phyloP scores from a whole-genome alignment of 2,113 vertebrate genomes.

The Forbesichthys papilliferus region DNA sequence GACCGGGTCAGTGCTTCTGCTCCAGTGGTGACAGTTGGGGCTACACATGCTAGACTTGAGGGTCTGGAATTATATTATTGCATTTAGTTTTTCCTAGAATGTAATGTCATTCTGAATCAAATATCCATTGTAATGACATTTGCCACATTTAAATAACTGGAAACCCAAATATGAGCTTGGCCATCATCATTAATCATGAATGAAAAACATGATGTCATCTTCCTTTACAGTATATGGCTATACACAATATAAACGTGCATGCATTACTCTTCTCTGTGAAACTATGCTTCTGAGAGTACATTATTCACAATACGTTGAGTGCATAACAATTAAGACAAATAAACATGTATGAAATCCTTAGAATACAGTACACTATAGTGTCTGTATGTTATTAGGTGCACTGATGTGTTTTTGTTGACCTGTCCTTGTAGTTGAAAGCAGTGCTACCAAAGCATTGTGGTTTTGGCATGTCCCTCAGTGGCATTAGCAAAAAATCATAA shows the following conservation, averaged over 20 bases:
- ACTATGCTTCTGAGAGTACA: too few relatives aligned
- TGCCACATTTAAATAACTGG: conserved; percentile 31
- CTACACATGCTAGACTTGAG: conserved; percentile 54
- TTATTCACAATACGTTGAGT: too few relatives aligned
- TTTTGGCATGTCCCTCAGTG: too few relatives aligned
- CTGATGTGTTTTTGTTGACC: too few relatives aligned
- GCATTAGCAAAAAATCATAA: too few relatives aligned
- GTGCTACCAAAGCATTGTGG: too few relatives aligned
- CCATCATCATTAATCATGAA: not conserved
- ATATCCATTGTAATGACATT: conserved; percentile 52
- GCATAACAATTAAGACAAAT: too few relatives aligned
- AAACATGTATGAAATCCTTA: too few relatives aligned
- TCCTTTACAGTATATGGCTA: not conserved
- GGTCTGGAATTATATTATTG: conserved; percentile 53
- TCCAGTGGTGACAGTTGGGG: conserved; percentile 58
- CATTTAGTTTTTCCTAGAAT: conserved; percentile 32
- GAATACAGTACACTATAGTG: too few relatives aligned
- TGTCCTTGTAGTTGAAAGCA: too few relatives aligned
- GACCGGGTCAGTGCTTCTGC: conserved; percentile 45
- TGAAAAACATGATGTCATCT: not conserved
- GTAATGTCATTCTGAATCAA: conserved; percentile 47
- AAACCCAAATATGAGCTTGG: conserved; percentile 34
- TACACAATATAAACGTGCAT: not conserved
- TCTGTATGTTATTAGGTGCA: not conserved
- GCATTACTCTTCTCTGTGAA: too few relatives aligned